A percentile compares a stretch with the other conserved stretches of the same genome.
These are phyloP conservation scores for Homarus gammarus DNA, from an alignment of 2,888 invertebrate species.

Conservation along the genomic window DNA sequence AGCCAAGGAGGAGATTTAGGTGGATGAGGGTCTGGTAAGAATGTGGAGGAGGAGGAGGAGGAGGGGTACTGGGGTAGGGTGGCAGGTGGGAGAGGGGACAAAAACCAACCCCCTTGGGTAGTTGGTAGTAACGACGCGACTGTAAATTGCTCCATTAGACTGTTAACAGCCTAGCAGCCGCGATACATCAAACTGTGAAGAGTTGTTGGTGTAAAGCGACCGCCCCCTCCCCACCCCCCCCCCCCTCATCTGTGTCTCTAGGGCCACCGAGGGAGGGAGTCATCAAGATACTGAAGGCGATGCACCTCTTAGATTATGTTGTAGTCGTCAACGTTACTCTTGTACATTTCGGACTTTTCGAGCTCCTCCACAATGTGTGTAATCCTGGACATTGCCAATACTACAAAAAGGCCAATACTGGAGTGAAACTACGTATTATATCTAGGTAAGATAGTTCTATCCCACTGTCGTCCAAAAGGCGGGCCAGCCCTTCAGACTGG, in stretches of 20 bases:
- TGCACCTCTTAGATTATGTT: no score
- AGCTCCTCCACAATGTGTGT: not conserved
- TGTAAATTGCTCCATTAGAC: not conserved
- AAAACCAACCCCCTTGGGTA: not conserved
- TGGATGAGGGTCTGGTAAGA: no score
- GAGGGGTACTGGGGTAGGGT: not conserved
- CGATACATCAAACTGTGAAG: not conserved
- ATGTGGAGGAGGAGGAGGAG: not conserved
- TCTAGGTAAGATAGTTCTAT: not conserved
- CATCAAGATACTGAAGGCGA: no score
- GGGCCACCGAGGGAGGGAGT: no score
- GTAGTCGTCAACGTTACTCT: not conserved
- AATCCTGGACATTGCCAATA: not conserved
- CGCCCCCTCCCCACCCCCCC: not conserved
- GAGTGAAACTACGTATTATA: not conserved
- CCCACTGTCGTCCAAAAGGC: not conserved
- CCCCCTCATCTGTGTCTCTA: not conserved
- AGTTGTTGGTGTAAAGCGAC: not conserved
- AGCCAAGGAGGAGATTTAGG: no score
- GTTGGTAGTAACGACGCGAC: not conserved
- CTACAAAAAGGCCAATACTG: not conserved
- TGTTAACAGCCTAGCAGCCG: not conserved
- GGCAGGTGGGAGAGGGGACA: not conserved
- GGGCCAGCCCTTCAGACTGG: not conserved
- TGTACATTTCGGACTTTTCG: not conserved